These are phyloP conservation scores for Orientallactaga bullata DNA, from an alignment of 2,113 vertebrate species.

Conservation along the genomic window DNA sequence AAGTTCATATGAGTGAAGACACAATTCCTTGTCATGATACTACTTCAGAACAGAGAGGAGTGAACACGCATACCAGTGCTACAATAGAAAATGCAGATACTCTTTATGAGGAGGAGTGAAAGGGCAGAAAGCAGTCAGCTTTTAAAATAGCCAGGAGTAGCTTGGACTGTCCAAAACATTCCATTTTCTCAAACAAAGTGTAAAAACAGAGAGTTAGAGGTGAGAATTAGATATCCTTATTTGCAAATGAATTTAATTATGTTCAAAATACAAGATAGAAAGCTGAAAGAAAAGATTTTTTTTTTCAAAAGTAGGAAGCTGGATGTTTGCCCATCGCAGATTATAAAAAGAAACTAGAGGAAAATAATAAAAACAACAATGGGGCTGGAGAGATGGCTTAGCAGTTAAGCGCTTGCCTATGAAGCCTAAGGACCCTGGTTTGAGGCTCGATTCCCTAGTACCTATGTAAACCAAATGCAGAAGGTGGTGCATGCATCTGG, in stretches of 20 bases:
- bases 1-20: background rate
- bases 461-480: too few relatives aligned
- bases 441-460: too few relatives aligned
- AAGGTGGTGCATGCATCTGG: too few relatives aligned
- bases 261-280: slow-evolving; percentile 10
- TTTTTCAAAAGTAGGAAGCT: background rate
- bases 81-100: slow-evolving; percentile 35
- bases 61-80: background rate
- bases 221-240: background rate
- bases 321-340: background rate
- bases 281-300: background rate
- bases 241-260: background rate
- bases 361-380: background rate
- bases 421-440: too few relatives aligned
- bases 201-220: slow-evolving; percentile 38
- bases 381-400: too few relatives aligned
- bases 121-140: slow-evolving; percentile 14
- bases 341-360: background rate
- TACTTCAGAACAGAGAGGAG: background rate
- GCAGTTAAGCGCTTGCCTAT: too few relatives aligned
- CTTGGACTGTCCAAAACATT: background rate
- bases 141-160: background rate
- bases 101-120: background rate
- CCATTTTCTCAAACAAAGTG: background rate
- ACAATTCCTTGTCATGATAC: background rate